phyloP scores from a whole-genome alignment of 2,888 invertebrate genomes.

The Monopis laevigella region DNA sequence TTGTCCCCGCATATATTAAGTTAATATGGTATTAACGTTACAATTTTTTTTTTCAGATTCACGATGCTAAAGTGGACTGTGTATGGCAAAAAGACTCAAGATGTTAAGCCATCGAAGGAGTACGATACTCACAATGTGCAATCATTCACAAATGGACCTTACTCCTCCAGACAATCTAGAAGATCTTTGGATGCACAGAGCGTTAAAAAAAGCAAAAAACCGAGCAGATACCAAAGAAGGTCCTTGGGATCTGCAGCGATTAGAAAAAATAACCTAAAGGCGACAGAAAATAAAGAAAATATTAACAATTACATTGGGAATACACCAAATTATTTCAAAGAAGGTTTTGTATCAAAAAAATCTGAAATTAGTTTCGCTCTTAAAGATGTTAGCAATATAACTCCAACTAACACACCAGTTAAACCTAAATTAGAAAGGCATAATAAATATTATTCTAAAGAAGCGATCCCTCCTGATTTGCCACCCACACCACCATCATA shows the following conservation, averaged over 20 bases:
- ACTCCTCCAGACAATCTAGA: slow-evolving; percentile 30
- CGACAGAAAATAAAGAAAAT: slow-evolving; percentile 56
- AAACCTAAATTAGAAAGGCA: slow-evolving; percentile 33
- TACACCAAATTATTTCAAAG: slow-evolving; percentile 69
- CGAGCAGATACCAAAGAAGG: slow-evolving; percentile 54
- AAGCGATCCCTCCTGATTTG: slow-evolving; percentile 43
- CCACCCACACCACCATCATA: slow-evolving; percentile 53
- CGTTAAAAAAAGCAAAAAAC: slow-evolving; percentile 53
- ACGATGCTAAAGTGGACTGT: slow-evolving; percentile 74
- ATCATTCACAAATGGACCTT: slow-evolving; percentile 28
- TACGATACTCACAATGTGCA: slow-evolving; percentile 29
- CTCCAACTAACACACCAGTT: slow-evolving; percentile 55
- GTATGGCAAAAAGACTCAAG: slow-evolving; percentile 54
- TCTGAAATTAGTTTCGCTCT: slow-evolving; percentile 50
- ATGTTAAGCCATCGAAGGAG: slow-evolving; percentile 29
- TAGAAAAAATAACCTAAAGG: slow-evolving; percentile 40
- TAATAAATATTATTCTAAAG: slow-evolving; percentile 37
- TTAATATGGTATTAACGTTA: too few species aligned
- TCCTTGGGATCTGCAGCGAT: slow-evolving; percentile 44
- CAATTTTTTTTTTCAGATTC: slow-evolving; percentile 37
- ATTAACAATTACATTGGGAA: slow-evolving; percentile 59
- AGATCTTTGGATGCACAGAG: slow-evolving; percentile 50
- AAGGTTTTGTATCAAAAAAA: slow-evolving; percentile 63
- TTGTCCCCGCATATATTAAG: too few species aligned
- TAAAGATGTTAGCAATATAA: slow-evolving; percentile 71